A percentile compares a stretch with the other conserved stretches of the same genome.
phyloP scores from a whole-genome alignment of 2,797 vertebrate genomes.

The Rousettus madagascariensis region DNA sequence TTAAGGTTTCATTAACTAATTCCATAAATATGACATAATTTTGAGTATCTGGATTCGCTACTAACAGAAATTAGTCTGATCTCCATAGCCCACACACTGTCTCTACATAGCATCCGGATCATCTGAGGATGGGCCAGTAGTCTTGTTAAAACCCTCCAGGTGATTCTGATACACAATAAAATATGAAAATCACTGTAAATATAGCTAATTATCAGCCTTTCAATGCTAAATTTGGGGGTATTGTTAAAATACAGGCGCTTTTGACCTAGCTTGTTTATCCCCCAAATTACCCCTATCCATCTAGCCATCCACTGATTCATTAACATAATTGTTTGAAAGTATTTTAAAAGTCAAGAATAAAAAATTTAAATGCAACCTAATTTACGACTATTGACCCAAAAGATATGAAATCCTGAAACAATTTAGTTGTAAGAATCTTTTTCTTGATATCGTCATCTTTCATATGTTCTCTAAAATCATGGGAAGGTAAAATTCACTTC shows the following conservation, averaged over 20 bases:
- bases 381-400: background rate
- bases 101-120: background rate
- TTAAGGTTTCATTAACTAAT: background rate
- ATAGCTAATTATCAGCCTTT: background rate
- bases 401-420: background rate
- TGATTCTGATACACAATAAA: background rate
- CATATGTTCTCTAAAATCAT: background rate
- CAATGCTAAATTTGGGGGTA: background rate
- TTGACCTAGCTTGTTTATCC: background rate
- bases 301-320: background rate
- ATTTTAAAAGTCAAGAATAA: slow-evolving; percentile 36
- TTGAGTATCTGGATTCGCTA: background rate
- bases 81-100: background rate
- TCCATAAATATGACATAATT: background rate
- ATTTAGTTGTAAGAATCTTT: background rate
- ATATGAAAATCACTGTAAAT: background rate
- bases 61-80: background rate
- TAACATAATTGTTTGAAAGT: slow-evolving; percentile 16
- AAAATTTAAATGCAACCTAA: background rate
- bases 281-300: background rate
- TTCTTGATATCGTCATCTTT: background rate
- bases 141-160: background rate
- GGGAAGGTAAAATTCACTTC: slow-evolving; percentile 26
- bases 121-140: background rate
- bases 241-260: background rate